Evolutionary conservation across 2,113 vertebrate species (phyloP).

Genomic region (Pelodiscus sinensis): DNA sequence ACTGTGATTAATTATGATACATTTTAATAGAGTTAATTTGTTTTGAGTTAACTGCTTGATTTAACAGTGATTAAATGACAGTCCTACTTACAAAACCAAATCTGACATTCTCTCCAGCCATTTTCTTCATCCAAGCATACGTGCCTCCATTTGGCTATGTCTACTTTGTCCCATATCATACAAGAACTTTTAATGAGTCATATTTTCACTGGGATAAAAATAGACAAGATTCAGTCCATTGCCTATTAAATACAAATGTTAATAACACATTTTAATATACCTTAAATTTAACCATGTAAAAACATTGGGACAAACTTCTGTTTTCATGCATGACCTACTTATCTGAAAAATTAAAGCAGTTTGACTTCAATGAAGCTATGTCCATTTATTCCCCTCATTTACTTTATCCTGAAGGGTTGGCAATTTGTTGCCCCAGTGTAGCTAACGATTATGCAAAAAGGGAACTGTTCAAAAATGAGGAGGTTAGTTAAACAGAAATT

Average conservation of each 20-base stretch:
- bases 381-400: neutral
- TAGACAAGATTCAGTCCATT: neutral
- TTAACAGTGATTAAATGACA: too few relatives aligned
- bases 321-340: neutral
- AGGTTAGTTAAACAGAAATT: too few relatives aligned
- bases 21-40: too few relatives aligned
- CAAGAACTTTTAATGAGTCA: neutral
- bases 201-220: neutral
- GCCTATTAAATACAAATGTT: neutral
- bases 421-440: neutral
- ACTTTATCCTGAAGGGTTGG: neutral
- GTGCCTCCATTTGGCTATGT: neutral
- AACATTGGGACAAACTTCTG: neutral
- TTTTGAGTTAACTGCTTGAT: too few relatives aligned
- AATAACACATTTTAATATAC: neutral
- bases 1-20: too few relatives aligned
- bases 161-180: neutral
- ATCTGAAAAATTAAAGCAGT: neutral
- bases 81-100: neutral
- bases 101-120: neutral
- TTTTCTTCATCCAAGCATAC: neutral
- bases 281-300: neutral
- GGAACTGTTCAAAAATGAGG: too few relatives aligned
- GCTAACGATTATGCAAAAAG: fast-evolving
- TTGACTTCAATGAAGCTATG: neutral